Base-by-base conservation (phyloP, 2,113 vertebrate genomes). In the Callospermophilus lateralis region DNA sequence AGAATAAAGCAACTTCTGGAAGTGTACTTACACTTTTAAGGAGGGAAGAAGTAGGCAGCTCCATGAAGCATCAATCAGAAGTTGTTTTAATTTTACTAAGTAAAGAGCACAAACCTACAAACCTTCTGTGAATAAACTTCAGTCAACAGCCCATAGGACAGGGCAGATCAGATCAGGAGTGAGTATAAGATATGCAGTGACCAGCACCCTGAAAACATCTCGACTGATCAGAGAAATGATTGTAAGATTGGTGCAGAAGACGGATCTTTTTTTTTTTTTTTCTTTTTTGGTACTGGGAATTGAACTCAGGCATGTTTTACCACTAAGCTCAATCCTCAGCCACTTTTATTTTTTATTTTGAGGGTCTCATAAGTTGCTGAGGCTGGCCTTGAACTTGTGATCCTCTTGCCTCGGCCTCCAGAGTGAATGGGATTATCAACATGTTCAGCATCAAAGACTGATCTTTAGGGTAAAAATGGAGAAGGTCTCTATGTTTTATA, bases 1-100 rank as follows among this genome's bases (percentile, higher is more conserved):
- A 80, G 42, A 92, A 92, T 87, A 79, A 73, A 80, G 39, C 53
- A 86, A 74, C n/a, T 81, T 86, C 53, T 80, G 30, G 30, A 87
- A n/a, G 76, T 81, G 73, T 11, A 2, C 30, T 86, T 91, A 65
- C 61, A 53, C 42, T 65, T 72, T 73, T 34, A 80, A 74, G 45
- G 42, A 92, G 32, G 16, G 53, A 90, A 77, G 48, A 83, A 74
- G 45, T 67, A 80, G n/a, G 53, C 15, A 80, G 53, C 30, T 37
- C 55, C 37, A 37, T 53, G 26, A 81, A 80, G n/a, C 30, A 34
- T 55, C 12, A 30, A 55, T 73, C 58, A n/a, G 22, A 30, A 80
- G 53, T 63, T 78, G 30, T 84, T 76, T 48, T 45, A 65, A 92
- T 58, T 73, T 86, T 26, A 53, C 28, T 73, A 77, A 55, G 55